Evolutionary conservation across 2,797 vertebrate species (phyloP), one percentile per base, ranked within the genome.

Genomic region (Salarias fasciatus): DNA sequence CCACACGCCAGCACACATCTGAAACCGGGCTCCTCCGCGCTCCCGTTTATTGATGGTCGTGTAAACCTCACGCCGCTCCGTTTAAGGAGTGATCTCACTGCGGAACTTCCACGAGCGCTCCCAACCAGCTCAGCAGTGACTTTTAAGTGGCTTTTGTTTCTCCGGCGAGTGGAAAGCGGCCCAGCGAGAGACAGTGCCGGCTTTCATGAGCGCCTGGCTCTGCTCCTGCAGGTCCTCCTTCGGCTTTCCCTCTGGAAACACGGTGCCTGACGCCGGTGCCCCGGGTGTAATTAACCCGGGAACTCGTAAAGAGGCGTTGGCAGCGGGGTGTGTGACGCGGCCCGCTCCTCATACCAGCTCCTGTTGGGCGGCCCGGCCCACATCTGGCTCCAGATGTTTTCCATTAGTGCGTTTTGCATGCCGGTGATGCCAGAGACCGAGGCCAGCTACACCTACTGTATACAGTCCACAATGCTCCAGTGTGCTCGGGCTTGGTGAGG

Each of bases 341-440:
- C 61, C 52, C 51, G 28, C 41, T 66, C 77, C 56, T 73, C 52
- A 36, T 80, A 82, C 82, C 85, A 76, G 85, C 77, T 85, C 71
- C 82, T 51, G 84, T 86, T 70, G 80, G 79, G 80, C 57, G 63
- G 82, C 80, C 81, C 60, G 63, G 64, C 66, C 36, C 51, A 59
- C 24, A 71, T 51, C 46, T 46, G 4, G 63, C 24, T 58, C 74
- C 91, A 92, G 84, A 90, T 92, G 91, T 88, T 92, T 91, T 66
- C 84, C 81, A 47, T 92, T 35, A 35, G 33, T 8, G 30, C 30
- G 30, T 31, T 84, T 85, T 72, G 75, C 71, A 80, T 90, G 88
- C 87, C 86, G 69, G 73, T 67, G 4, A 69, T 80, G 75, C 69
- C 68, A 50, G 64, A 72, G 56, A 82, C 58, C 74, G 3, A 62